Base-by-base conservation (phyloP, 35 echinoderm and acorn worm genomes). In the Amphiura filiformis region DNA sequence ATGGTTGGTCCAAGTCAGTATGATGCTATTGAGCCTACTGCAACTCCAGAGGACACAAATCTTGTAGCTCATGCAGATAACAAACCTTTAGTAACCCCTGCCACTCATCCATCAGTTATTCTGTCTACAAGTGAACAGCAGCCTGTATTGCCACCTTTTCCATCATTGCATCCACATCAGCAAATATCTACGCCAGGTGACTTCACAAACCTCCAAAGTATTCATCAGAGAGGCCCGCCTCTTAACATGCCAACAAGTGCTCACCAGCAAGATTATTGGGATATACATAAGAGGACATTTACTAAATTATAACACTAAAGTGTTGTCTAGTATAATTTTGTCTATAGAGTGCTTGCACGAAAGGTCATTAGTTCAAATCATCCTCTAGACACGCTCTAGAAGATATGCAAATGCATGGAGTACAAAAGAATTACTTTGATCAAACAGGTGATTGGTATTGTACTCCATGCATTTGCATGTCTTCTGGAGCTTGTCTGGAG, bases 251-350 rank as follows among this genome's bases (percentile, higher is more conserved):
- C 61, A 4, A 23, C 7, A 2, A 17, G 4, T 47, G 41, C 7
- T 1, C 7, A 23, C 26, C 7, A 5, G 61, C 17, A 70, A n/a
- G 61, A 70, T 70, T 70, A 70, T 70, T 70, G 61, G 61, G 61
- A 70, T 13, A 23, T 23, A 15, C 7, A 5, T 13, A 70, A 70
- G 28, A 18, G 28, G 61, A 70, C 61, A 70, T 70, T 70, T 30
- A 70, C 61, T 26, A 70, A 70, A 70, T n/a, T 70, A 70, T 70
- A 70, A 52, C n/a, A n/a, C n/a, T n/a, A n/a, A n/a, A n/a, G n/a
- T n/a, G n/a, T n/a, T 7, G 20, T 11, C 7, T 52, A 20, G 20
- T 52, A 52, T n/a, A n/a, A n/a, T n/a, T n/a, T n/a, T n/a, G n/a
- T n/a, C n/a, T n/a, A n/a, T n/a, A n/a, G n/a, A n/a, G n/a, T n/a